Evolutionary conservation across 1,140 invertebrate species (phyloP).

Genomic region (Alviniconcha marisindica): DNA sequence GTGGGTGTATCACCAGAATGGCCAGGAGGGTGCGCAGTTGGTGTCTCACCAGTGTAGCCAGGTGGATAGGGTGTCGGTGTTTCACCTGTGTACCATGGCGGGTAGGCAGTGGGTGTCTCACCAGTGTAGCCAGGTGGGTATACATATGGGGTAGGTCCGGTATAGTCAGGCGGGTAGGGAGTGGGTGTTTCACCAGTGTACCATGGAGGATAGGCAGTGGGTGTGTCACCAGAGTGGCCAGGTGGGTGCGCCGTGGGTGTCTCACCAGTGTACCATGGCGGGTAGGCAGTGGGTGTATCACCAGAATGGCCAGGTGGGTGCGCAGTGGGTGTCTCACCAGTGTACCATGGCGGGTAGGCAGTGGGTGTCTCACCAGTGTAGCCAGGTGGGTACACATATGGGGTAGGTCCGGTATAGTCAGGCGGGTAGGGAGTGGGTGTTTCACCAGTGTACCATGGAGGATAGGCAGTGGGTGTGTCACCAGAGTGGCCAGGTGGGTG

Average conservation of each 20-base stretch:
- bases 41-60: constrained; percentile 9
- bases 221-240: constrained; percentile 14
- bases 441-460: constrained; percentile 3
- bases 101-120: constrained; percentile 35
- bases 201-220: constrained; percentile 31
- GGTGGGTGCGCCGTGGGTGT: constrained; percentile 3
- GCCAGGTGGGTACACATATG: constrained; percentile 39
- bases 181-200: constrained; percentile 32
- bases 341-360: constrained; percentile 23
- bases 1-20: neutral
- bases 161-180: constrained; percentile 27
- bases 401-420: neutral
- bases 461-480: constrained; percentile 35
- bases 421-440: constrained; percentile 28
- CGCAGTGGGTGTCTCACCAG: constrained; percentile 32
- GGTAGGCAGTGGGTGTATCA: constrained; percentile 22
- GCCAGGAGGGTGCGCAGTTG: constrained; percentile 15
- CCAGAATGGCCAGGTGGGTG: constrained; percentile 11
- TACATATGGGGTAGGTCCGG: constrained; percentile 24
- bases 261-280: constrained; percentile 23
- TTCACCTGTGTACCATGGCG: constrained; percentile 12
- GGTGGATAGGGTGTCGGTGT: constrained; percentile 31
- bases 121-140: constrained; percentile 1
- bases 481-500: constrained; percentile 18
- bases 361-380: constrained; percentile 35